phyloP scores from a whole-genome alignment of 2,888 invertebrate species.

The Operophtera brumata region DNA sequence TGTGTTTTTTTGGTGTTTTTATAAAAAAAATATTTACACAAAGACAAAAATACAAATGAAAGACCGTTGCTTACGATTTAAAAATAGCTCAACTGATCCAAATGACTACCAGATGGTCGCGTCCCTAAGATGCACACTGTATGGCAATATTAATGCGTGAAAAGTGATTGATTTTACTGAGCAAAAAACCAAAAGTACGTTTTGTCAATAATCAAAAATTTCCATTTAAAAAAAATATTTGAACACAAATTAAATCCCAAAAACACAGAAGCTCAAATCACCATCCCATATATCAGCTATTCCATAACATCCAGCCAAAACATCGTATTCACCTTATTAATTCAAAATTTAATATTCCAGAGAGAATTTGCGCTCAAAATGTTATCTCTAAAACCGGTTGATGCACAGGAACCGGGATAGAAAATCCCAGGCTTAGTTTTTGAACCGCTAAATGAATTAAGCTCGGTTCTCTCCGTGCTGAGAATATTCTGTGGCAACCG shows the following conservation, averaged over 20 bases:
- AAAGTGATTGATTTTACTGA: no score
- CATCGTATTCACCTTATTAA: conserved; percentile 25
- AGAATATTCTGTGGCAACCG: conserved; percentile 56
- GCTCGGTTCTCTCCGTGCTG: conserved; percentile 49
- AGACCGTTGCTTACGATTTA: no score
- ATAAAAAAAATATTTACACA: no score
- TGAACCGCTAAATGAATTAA: conserved; percentile 65
- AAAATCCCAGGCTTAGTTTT: conserved; percentile 49
- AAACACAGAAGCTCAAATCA: neutral
- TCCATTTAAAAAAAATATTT: no score
- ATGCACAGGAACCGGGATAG: conserved; percentile 27
- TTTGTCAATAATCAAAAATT: no score
- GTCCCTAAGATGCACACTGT: no score
- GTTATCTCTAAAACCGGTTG: conserved; percentile 31
- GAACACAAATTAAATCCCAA: neutral
- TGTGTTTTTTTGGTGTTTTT: no score
- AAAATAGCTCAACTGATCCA: no score
- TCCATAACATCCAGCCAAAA: conserved; percentile 4
- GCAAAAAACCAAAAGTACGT: no score
- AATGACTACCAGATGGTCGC: no score
- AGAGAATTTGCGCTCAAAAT: conserved; percentile 27
- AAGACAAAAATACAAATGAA: no score
- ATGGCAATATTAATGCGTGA: no score
- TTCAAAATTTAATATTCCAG: conserved; percentile 30
- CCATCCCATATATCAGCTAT: conserved; percentile 1